Base-by-base conservation (phyloP, 2,888 invertebrate genomes). In the Hipparchia semele region DNA sequence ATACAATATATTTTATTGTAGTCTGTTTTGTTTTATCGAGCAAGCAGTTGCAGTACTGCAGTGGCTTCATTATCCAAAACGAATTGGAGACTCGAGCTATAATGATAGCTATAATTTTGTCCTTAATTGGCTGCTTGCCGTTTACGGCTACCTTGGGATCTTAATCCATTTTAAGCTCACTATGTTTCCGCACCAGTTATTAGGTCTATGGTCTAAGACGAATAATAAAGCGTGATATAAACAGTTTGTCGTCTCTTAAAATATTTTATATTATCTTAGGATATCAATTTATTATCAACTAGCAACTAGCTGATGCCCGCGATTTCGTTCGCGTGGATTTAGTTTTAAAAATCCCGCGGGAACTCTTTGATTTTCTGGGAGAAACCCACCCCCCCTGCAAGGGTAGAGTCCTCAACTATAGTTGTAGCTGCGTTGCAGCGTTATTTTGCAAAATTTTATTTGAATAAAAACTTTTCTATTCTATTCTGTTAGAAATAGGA, bases 81-180 rank as follows among this genome's bases (percentile, higher is more conserved):
- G 85, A 81, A 82, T 84, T 84, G 74, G 84, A 84, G 83, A 82
- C 82, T 82, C 83, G 83, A 84, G 83, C 87, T 86, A 86, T 93
- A 93, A 93, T 92, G 91, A 90, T 86, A 84, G 90, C 88, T 88
- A 93, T 93, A 93, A 93, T 92, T 93, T 89, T 90, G 87, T 89
- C 89, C 88, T 23, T 92, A 93, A 92, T 92, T 89, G 91, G 86
- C 87, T 86, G 84, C 88, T 87, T 84, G 86, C 86, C 88, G 88
- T 86, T 91, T 89, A 90, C 89, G 87, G 88, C 84, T 88, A 90
- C 90, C 91, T 90, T 89, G 92, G 92, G 92, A 91, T 85, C 85
- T 81, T 82, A 85, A 86, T 86, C 82, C 84, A 90, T 91, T 92
- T 92, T 90, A 92, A 90, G 87, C 91, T 83, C 77, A 84, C 82